phyloP scores from a whole-genome alignment of 2,113 vertebrate species.

The Aspidoscelis tigris region DNA sequence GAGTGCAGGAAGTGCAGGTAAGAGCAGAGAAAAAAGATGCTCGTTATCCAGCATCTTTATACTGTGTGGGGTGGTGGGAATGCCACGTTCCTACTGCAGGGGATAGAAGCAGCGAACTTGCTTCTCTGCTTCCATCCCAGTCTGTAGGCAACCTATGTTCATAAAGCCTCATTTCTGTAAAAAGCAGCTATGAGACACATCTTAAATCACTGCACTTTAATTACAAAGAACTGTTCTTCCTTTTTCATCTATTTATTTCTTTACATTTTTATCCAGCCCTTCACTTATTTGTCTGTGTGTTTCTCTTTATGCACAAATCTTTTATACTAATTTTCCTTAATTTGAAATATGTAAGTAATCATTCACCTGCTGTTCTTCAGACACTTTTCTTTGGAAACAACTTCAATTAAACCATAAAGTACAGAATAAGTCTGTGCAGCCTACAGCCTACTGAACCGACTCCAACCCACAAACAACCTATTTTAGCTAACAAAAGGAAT shows the following conservation, averaged over 20 bases:
- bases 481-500: not conserved
- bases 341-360: not conserved
- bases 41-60: no score
- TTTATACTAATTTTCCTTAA: not conserved
- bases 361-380: not conserved
- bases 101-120: no score
- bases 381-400: not conserved
- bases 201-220: not conserved
- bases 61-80: no score
- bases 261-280: no score
- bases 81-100: no score
- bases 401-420: fast-evolving
- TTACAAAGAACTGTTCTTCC: not conserved
- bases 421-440: conserved; percentile 1
- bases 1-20: no score
- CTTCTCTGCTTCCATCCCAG: no score
- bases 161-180: not conserved
- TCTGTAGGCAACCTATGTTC: no score
- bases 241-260: not conserved
- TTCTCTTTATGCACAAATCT: not conserved
- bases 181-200: not conserved
- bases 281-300: not conserved
- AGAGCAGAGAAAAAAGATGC: no score
- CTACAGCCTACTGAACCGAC: not conserved
- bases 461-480: not conserved